Base-by-base conservation (phyloP, 2,113 vertebrate genomes). In the Cynopterus brachyotis region DNA sequence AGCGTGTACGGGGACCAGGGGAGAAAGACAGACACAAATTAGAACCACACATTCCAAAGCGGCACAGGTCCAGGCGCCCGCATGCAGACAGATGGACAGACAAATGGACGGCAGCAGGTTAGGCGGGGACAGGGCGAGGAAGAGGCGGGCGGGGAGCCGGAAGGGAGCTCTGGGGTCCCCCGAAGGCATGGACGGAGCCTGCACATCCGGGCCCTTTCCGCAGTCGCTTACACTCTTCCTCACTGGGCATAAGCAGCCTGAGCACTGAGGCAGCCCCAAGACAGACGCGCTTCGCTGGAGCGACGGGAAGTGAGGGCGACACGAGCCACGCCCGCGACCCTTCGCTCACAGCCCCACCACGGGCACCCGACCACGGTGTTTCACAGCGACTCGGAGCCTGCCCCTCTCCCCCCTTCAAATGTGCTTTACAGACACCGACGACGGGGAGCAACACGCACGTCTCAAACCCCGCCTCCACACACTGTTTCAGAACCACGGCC, bases 211-310 rank as follows among this genome's bases (percentile, higher is more conserved):
- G n/a, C 32, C n/a, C 24, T 32, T 45, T 92, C 16, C 8, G 47
- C 50, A 81, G 35, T 42, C 32, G 26, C n/a, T 7, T 0, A 7
- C 13, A 42, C 2, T 16, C 50, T 45, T 69, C 50, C 8, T n/a
- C 45, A 0, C 30, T 42, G 57, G 66, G 53, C n/a, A 76, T 59
- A 78, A n/a, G n/a, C 32, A 2, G 15, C 50, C 11, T 9, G 7
- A 40, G 32, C 28, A 37, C 45, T 22, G 9, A 17, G 62, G n/a
- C 22, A 28, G 19, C 20, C 22, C 9, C 8, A 26, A 12, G 9
- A 30, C 0, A 1, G 40, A 9, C 0, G 10, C 0, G 1, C 17
- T 35, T 72, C 13, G 55, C 9, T 32, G n/a, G 9, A 37, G 13
- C 7, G 16, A n/a, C 5, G 1, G 28, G 17, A 59, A 59, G 22